Base-by-base conservation (phyloP, 2,888 invertebrate species). In the Xestia c-nigrum region DNA sequence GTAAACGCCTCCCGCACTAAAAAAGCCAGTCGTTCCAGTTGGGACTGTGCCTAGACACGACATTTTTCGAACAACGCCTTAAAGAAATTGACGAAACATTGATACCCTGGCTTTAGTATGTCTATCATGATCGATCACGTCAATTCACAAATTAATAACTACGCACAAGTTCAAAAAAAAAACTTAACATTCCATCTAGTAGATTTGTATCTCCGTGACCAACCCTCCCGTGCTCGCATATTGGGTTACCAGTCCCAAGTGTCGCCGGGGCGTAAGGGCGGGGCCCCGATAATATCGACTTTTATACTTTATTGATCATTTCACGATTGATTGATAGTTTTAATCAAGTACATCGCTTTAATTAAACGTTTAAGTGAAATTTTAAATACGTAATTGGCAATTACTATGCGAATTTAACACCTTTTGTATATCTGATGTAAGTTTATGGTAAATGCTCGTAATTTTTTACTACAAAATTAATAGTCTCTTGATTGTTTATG, bases 161-260 rank as follows among this genome's bases (percentile, higher is more conserved):
- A 31, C 5, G 31, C 12, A 0, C 55, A 40, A 14, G 24, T 38
- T 47, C 46, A 52, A 12, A 47, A 81, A 81, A 73, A 78, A 79
- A 31, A 24, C 16, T 21, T 24, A 19, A 74, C 19, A 66, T 46
- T 68, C 76, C 84, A 89, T 94, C 92, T 85, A 92, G 92, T 88
- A 71, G 77, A 77, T 82, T 73, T 78, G 66, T 81, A 83, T 85
- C 81, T 89, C 76, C 68, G 76, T 80, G 81, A 43, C 72, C 88
- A 91, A 92, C 94, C 94, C 95, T 92, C 91, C 85, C 88, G 85
- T 92, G 38, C 38, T 81, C 92, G 92, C 90, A 94, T 96, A 96
- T 96, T 96, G 92, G 95, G 96, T 96, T 96, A 96, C 95, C 93
- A 94, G 95, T 93, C 91, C 94, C 89, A 85, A 88, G 89, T 92